These are phyloP conservation scores for Colostygia pectinataria DNA, from an alignment of 2,888 invertebrate genomes.

Conservation along the genomic window DNA sequence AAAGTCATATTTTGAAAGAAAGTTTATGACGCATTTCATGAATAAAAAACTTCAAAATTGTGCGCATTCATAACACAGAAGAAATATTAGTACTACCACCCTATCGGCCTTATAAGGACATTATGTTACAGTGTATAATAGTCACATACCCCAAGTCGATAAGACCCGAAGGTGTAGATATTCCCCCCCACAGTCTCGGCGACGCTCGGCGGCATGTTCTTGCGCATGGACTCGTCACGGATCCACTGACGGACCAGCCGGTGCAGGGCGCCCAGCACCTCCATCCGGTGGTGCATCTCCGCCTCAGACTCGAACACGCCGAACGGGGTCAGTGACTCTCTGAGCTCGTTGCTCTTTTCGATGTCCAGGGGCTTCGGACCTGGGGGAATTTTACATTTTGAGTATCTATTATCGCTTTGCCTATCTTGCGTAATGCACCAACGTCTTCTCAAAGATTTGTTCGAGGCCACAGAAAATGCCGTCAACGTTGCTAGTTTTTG, in stretches of 20 bases:
- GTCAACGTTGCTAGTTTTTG: too few species aligned
- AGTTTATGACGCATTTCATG: too few species aligned
- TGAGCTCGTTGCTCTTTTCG: conserved; percentile 89
- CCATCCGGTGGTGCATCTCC: conserved; percentile 95
- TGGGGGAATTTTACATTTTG: conserved; percentile 3
- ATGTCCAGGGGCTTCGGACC: conserved; percentile 91
- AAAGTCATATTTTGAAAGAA: too few species aligned
- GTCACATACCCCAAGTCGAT: conserved; percentile 92
- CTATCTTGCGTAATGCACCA: too few species aligned
- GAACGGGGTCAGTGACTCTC: conserved; percentile 90
- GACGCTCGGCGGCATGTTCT: conserved; percentile 95
- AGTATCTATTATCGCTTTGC: too few species aligned
- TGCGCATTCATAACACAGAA: too few species aligned
- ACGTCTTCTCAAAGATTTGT: too few species aligned
- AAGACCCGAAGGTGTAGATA: conserved; percentile 99
- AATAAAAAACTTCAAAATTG: too few species aligned
- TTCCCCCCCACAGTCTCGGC: conserved; percentile 97
- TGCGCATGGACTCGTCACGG: conserved; percentile 91
- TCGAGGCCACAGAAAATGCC: too few species aligned
- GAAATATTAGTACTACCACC: too few species aligned
- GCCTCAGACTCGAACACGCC: conserved; percentile 95
- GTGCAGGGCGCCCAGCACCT: conserved; percentile 92
- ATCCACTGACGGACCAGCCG: conserved; percentile 97
- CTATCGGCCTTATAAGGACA: too few species aligned
- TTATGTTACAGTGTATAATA: too few species aligned